Percentiles rank a stretch among this genome's conserved stretches.
These are phyloP conservation scores for Pipra filicauda DNA, from an alignment of 2,113 vertebrate species.

Conservation along the genomic window DNA sequence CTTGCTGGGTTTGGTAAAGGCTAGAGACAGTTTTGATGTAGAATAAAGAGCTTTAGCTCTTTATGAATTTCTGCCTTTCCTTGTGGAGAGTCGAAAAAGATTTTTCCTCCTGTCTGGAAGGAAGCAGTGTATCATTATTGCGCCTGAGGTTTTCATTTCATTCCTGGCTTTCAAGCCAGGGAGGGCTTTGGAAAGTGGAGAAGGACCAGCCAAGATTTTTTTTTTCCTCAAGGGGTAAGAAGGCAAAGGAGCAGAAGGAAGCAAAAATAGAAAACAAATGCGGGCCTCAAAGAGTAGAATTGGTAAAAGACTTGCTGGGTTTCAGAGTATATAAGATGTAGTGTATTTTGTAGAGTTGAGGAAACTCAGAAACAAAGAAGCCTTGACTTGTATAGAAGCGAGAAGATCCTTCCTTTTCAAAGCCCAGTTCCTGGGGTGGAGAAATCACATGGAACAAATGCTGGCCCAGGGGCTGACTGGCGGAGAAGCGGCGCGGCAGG, in stretches of 20 bases:
- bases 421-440: neutral
- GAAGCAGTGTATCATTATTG: neutral
- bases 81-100: neutral
- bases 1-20: neutral
- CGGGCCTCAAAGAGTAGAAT: neutral
- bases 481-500: accelerated
- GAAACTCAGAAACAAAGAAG: neutral
- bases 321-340: neutral
- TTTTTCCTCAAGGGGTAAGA: neutral
- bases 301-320: neutral
- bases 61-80: neutral
- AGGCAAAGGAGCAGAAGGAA: neutral
- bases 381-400: neutral
- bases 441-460: accelerated
- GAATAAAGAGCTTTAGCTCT: neutral
- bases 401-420: neutral
- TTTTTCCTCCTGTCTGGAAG: neutral
- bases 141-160: neutral
- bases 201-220: neutral
- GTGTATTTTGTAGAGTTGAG: neutral
- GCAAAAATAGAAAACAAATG: neutral
- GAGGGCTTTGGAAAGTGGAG: neutral
- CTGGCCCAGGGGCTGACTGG: accelerated
- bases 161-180: neutral
- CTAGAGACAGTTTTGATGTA: neutral